A percentile compares a stretch with the other conserved stretches of the same genome.
Conservation (phyloP, 2,888 invertebrate species). For the Zaprionus bogoriensis region DNA sequence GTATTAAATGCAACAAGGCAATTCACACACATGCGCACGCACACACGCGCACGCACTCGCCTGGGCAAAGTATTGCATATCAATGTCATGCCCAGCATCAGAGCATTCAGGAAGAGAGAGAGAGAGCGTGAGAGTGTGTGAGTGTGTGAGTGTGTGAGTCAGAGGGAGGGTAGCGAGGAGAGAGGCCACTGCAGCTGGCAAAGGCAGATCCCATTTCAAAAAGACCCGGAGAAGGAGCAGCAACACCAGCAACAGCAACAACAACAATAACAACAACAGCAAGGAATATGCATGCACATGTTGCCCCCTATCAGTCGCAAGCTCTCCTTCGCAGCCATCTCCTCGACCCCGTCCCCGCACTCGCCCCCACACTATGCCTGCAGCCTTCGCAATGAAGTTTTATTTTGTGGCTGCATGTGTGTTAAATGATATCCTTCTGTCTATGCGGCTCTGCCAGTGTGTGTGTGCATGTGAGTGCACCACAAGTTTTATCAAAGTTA, state of each 20-base stretch:
- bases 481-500: slow-evolving; percentile 53
- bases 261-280: slow-evolving; percentile 14
- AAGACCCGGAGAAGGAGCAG: slow-evolving; percentile 15
- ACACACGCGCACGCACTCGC: slow-evolving; percentile 9
- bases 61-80: slow-evolving; percentile 39
- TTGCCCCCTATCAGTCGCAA: background rate
- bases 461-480: slow-evolving; percentile 15
- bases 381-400: slow-evolving; percentile 44
- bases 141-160: background rate
- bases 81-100: slow-evolving; percentile 54
- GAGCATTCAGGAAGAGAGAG: background rate
- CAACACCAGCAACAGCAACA: slow-evolving; percentile 15
- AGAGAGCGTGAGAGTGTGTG: background rate
- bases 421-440: slow-evolving; percentile 54
- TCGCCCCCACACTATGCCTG: background rate
- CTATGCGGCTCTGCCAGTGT: slow-evolving; percentile 5
- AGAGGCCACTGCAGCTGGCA: slow-evolving; percentile 32
- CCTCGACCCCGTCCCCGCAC: background rate
- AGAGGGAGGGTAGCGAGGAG: background rate
- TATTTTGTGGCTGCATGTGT: slow-evolving; percentile 34
- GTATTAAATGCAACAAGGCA: slow-evolving; percentile 49
- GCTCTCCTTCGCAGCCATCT: background rate
- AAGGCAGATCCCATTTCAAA: slow-evolving; percentile 41
- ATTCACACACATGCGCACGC: slow-evolving; percentile 18
- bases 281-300: slow-evolving; percentile 41